phyloP scores from a whole-genome alignment of 2,113 vertebrate genomes.

The Petromus typicus region DNA sequence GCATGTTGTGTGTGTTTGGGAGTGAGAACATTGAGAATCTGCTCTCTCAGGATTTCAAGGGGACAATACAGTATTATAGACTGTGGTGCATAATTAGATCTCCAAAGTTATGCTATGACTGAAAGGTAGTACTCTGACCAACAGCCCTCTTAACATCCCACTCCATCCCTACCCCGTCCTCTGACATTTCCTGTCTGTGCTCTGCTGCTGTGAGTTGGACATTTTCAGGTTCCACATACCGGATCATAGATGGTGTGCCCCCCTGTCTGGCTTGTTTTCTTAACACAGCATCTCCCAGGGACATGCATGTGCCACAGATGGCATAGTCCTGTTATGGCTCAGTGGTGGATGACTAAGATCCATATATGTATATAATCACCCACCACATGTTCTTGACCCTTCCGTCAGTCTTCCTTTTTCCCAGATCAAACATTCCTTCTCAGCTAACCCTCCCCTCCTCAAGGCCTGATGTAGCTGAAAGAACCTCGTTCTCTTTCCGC shows the following conservation, averaged over 20 bases:
- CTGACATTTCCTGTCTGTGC: neutral
- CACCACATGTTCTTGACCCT: neutral
- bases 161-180: neutral
- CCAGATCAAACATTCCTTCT: neutral
- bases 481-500: accelerated
- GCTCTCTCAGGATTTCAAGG: neutral
- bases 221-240: neutral
- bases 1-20: no score
- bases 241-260: neutral
- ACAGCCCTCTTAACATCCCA: no score
- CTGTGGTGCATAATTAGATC: neutral
- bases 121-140: neutral
- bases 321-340: neutral
- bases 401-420: neutral
- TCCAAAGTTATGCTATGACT: no score
- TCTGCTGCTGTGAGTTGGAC: neutral
- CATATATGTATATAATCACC: neutral
- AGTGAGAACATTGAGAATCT: neutral
- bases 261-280: neutral
- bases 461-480: neutral
- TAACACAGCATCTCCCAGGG: neutral
- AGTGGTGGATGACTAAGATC: neutral
- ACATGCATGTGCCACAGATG: neutral
- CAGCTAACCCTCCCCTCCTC: neutral
- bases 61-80: neutral